A percentile compares a stretch with the other conserved stretches of the same genome.
Conservation (phyloP, 2,797 vertebrate genomes). For the Gymnodraco acuticeps region DNA sequence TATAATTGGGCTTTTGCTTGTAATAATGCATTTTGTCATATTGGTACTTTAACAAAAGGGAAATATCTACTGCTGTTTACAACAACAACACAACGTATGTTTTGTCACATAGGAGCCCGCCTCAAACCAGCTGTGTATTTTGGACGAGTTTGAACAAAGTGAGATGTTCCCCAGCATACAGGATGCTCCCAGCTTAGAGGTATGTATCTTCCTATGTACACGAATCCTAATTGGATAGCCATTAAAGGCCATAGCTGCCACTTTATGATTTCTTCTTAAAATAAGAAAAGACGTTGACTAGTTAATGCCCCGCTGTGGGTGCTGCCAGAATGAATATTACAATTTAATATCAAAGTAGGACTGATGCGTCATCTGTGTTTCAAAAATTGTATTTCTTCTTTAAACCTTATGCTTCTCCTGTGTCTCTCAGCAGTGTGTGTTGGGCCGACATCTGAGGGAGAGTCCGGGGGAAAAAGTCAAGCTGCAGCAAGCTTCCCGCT, state of each 20-base stretch:
- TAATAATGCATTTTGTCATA: too few relatives aligned
- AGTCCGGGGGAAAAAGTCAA: conserved; percentile 75
- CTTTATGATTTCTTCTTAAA: too few relatives aligned
- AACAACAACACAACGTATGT: background rate
- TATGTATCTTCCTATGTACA: conserved; percentile 21
- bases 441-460: conserved; percentile 77
- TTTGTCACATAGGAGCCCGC: conserved; percentile 32
- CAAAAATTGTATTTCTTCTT: conserved; percentile 25
- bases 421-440: conserved; percentile 52
- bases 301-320: too few relatives aligned
- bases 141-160: conserved; percentile 57
- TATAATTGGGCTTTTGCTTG: too few relatives aligned
- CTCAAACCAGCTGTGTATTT: conserved; percentile 34
- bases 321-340: background rate
- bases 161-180: conserved; percentile 47
- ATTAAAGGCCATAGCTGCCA: background rate
- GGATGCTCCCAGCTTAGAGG: conserved; percentile 65
- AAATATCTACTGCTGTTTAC: background rate
- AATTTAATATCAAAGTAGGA: background rate
- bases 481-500: conserved; percentile 78
- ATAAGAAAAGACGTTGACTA: too few relatives aligned
- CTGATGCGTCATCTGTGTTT: conserved; percentile 14
- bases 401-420: conserved; percentile 36
- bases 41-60: background rate
- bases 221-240: background rate